These are phyloP conservation scores for Podarcis raffonei DNA, from an alignment of 2,113 vertebrate genomes.

Conservation along the genomic window DNA sequence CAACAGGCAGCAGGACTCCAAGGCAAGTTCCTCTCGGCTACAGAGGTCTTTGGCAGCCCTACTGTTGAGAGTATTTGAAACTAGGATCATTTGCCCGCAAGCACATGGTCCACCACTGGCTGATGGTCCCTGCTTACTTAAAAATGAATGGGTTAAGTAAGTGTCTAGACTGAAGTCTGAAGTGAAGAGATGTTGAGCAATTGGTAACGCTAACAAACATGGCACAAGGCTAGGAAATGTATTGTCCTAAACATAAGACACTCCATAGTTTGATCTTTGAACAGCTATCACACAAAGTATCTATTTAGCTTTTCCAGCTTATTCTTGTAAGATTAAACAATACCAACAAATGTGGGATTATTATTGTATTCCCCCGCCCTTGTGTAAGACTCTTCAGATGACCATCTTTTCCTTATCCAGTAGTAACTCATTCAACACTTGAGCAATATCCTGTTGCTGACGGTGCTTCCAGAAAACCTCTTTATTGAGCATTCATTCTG, in stretches of 20 bases:
- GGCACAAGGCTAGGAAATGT: not conserved
- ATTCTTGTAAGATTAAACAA: not conserved
- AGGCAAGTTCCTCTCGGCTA: no score
- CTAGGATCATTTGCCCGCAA: no score
- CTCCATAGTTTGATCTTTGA: not conserved
- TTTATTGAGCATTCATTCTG: no score
- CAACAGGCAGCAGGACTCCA: no score
- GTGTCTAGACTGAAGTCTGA: not conserved
- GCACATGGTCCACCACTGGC: no score
- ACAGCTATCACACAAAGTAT: not conserved
- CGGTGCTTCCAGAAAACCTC: not conserved
- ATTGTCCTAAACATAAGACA: not conserved
- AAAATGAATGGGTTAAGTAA: not conserved
- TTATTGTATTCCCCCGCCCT: not conserved
- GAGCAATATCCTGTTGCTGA: not conserved
- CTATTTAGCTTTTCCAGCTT: not conserved
- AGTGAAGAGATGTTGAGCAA: constrained; percentile 27
- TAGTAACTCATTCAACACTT: not conserved
- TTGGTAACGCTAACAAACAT: not conserved
- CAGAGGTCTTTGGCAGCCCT: no score
- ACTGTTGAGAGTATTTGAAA: no score
- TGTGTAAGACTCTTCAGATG: not conserved
- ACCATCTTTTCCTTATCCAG: not conserved
- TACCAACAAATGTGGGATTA: not conserved
- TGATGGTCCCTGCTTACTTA: no score